Evolutionary conservation across 2,888 invertebrate species (phyloP), one percentile per base, ranked within the genome.

Genomic region (Mechanitis mazaeus): DNA sequence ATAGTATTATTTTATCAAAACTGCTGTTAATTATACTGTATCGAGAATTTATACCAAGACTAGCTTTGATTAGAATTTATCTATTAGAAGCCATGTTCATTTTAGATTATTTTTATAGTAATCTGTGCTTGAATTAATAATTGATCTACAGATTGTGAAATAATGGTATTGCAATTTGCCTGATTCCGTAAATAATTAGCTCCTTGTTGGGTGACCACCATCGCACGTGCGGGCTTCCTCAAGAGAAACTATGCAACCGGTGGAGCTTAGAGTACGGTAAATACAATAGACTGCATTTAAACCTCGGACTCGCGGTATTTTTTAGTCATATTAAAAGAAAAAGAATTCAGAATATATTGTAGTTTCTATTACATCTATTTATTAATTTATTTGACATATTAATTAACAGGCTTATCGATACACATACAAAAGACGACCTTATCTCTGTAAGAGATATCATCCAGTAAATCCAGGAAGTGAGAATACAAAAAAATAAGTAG

Each of bases 141-240:
- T 58, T 47, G 58, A 50, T 33, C 53, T 56, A 56, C 53, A 60
- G 33, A 60, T 56, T 56, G 50, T 60, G 50, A 56, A 60, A 56
- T 60, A 60, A 47, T 54, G 55, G 47, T 56, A 56, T 35, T 45
- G 60, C 60, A 56, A 56, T 60, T 60, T 56, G 56, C 60, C 60
- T 45, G 56, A 56, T 60, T 60, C 45, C 54, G 56, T 60, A 60
- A 56, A 60, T 56, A 60, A 60, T 60, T 54, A 50, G 42, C 54
- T 45, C 61, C 61, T 54, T 61, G 54, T 61, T 54, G 35, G 57
- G 61, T 54, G 57, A 58, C 61, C 61, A 61, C 54, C 61, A 47
- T 55, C 31, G 61, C 61, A 61, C 61, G 61, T 61, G 61, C 61
- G 54, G 38, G 54, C 61, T 46, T 61, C 61, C 61, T 61, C 54